These are phyloP conservation scores for Gymnopithys bicolor DNA, from an alignment of 2,797 vertebrate genomes.

Conservation along the genomic window DNA sequence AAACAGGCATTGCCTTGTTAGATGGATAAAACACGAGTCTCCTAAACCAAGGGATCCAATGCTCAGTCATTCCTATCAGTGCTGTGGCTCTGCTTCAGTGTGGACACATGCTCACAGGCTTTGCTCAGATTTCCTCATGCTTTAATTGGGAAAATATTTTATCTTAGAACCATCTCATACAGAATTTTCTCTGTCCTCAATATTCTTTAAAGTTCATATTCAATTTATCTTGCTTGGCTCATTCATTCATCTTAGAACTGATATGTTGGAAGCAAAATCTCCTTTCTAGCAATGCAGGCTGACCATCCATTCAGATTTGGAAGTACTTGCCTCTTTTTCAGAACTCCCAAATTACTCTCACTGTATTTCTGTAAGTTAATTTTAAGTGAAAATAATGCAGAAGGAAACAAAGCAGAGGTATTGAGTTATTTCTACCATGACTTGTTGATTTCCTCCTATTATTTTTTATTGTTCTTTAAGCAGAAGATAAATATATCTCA, in stretches of 20 bases:
- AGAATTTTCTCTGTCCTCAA: not conserved
- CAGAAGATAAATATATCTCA: constrained; percentile 17
- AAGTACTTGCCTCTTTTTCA: not conserved
- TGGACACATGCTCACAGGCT: not conserved
- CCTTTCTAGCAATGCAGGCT: not conserved
- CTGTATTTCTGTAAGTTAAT: not conserved
- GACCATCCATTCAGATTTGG: not conserved
- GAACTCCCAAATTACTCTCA: not conserved
- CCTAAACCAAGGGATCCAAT: not conserved
- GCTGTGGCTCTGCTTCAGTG: not conserved
- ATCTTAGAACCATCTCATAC: not conserved
- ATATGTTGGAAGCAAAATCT: not conserved
- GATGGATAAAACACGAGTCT: not conserved
- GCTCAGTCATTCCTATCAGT: accelerated
- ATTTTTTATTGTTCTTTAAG: constrained; percentile 23
- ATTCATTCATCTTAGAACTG: not conserved
- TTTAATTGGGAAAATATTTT: not conserved
- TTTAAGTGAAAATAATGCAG: not conserved
- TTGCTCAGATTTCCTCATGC: not conserved
- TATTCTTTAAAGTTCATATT: not conserved
- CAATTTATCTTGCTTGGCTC: not conserved
- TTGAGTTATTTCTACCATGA: not conserved
- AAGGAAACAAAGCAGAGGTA: not conserved
- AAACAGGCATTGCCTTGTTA: not conserved
- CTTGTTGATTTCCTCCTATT: not conserved